Evolutionary conservation across 2,113 vertebrate species (phyloP).

Genomic region (Lamprotornis superbus): DNA sequence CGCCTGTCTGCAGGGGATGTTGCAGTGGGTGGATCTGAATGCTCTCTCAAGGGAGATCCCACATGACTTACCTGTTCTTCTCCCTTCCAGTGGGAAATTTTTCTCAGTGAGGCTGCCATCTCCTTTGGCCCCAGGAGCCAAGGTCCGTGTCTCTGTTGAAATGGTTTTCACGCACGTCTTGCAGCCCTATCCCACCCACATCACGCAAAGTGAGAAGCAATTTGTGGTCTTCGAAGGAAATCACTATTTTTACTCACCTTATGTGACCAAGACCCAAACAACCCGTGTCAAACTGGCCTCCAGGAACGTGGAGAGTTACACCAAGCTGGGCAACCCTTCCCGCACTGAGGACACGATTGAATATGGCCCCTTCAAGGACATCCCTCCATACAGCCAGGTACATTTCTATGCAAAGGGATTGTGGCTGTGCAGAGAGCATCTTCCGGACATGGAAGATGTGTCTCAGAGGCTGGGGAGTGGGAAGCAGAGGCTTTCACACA

Average conservation of each 20-base stretch:
- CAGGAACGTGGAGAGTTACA: conserved; percentile 93
- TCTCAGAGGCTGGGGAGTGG: neutral
- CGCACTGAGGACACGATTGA: conserved; percentile 90
- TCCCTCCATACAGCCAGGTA: conserved; percentile 90
- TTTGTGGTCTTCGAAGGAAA: conserved; percentile 96
- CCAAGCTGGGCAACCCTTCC: conserved; percentile 91
- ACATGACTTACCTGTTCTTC: neutral
- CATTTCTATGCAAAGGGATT: neutral
- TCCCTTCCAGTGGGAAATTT: conserved; percentile 83
- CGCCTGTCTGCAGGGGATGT: neutral
- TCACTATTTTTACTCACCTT: conserved; percentile 94
- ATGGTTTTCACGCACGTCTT: conserved; percentile 90
- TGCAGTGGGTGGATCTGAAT: neutral
- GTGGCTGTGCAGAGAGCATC: neutral
- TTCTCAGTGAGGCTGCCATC: conserved; percentile 86
- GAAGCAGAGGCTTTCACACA: neutral
- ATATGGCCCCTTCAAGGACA: conserved; percentile 91
- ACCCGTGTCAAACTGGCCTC: conserved; percentile 90
- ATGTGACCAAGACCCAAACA: conserved; percentile 87
- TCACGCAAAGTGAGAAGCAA: conserved; percentile 95
- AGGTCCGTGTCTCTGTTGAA: conserved; percentile 85
- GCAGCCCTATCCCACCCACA: conserved; percentile 90
- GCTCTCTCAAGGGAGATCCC: neutral
- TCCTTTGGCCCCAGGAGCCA: conserved; percentile 81
- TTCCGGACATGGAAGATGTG: rapidly evolving